Conservation (phyloP, 2,797 vertebrate species). For the Argyrosomus regius region DNA sequence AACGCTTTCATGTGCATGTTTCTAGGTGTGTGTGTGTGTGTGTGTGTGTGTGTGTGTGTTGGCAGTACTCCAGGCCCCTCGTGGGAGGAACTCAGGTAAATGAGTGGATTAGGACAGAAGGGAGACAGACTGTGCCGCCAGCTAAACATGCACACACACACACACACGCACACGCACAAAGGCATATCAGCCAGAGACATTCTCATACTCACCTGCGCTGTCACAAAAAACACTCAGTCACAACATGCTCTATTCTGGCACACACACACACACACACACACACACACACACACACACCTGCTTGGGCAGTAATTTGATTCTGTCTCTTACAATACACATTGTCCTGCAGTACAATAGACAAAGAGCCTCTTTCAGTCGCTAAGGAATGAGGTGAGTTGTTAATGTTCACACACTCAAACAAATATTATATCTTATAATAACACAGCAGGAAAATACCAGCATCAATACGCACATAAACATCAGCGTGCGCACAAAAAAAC, state of each 20-base stretch:
- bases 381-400: constrained; percentile 63
- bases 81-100: constrained; percentile 69
- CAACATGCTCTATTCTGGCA: constrained; percentile 33
- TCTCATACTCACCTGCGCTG: constrained; percentile 51
- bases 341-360: constrained; percentile 77
- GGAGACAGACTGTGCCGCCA: constrained; percentile 53
- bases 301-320: constrained; percentile 73
- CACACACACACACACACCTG: constrained; percentile 56
- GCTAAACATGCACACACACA: constrained; percentile 26
- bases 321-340: constrained; percentile 71
- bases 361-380: constrained; percentile 72
- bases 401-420: constrained; percentile 54
- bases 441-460: constrained; percentile 25
- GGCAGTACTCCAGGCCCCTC: constrained; percentile 59
- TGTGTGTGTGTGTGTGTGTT: constrained; percentile 52
- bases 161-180: constrained; percentile 12
- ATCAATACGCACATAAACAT: constrained; percentile 9
- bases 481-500: background rate
- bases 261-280: constrained; percentile 35
- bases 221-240: constrained; percentile 39
- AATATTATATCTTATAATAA: constrained; percentile 48
- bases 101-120: constrained; percentile 71
- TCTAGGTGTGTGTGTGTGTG: constrained; percentile 11
- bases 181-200: constrained; percentile 32
- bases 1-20: constrained; percentile 26